phyloP scores from a whole-genome alignment of 2,888 invertebrate genomes.

The Cacoxenus indagator region DNA sequence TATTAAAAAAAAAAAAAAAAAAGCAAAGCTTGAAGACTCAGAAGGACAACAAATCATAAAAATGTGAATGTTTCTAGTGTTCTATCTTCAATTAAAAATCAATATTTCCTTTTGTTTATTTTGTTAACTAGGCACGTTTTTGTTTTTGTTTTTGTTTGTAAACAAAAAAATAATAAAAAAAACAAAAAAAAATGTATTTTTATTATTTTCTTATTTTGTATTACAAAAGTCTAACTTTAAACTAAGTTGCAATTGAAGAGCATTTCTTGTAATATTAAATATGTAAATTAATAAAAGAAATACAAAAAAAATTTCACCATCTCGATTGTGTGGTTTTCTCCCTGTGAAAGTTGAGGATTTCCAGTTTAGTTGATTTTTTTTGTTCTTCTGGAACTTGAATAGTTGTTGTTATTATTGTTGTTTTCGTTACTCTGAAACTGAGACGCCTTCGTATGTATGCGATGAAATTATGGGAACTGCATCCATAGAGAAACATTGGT shows the following conservation, averaged over 20 bases:
- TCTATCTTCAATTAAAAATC: no score
- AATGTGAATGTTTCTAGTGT: no score
- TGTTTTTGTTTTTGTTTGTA: constrained; percentile 3
- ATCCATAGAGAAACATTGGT: constrained; percentile 11
- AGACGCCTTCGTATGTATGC: constrained; percentile 19
- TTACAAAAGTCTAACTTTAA: constrained; percentile 18
- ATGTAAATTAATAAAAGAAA: no score
- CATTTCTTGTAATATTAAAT: constrained; percentile 37
- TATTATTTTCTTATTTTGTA: constrained; percentile 3
- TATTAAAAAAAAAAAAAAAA: constrained; percentile 38
- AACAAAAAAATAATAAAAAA: neutral
- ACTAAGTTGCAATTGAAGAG: constrained; percentile 37
- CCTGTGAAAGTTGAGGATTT: neutral
- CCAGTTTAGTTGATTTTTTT: neutral
- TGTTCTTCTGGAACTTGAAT: neutral
- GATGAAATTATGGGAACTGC: constrained; percentile 62
- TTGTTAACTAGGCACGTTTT: constrained; percentile 43
- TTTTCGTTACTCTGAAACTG: neutral
- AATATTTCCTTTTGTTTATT: constrained; percentile 35
- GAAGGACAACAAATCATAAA: no score
- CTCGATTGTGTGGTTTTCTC: constrained; percentile 16
- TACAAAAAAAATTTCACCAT: no score
- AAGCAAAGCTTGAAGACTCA: constrained; percentile 19
- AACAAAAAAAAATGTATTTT: constrained; percentile 30
- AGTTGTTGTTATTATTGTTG: constrained; percentile 16